Evolutionary conservation across 2,888 invertebrate genomes (phyloP).

Genomic region (Dusona sp.): DNA sequence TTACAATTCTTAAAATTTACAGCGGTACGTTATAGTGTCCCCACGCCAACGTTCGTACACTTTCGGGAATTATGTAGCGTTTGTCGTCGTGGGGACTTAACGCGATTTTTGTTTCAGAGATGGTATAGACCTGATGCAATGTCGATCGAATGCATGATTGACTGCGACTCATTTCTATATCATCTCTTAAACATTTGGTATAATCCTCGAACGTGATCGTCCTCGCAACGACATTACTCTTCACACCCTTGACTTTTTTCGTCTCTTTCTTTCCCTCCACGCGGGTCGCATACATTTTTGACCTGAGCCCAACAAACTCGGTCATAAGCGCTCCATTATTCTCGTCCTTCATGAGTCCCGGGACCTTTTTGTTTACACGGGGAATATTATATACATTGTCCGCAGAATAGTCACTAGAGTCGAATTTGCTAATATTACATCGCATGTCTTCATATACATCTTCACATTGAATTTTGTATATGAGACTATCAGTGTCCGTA

Average conservation of each 20-base stretch:
- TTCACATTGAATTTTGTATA: slow-evolving; percentile 75
- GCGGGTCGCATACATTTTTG: no score
- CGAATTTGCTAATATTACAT: slow-evolving; percentile 54
- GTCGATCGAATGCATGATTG: neutral
- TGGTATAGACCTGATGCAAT: no score
- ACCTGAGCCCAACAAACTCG: neutral
- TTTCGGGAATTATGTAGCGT: neutral
- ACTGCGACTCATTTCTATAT: no score
- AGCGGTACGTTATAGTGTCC: no score
- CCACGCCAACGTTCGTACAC: neutral
- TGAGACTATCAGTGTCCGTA: slow-evolving; percentile 77
- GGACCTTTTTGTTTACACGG: neutral
- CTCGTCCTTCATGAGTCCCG: no score
- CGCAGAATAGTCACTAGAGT: slow-evolving; percentile 13
- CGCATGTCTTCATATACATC: slow-evolving; percentile 78
- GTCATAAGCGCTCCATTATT: slow-evolving; percentile 8
- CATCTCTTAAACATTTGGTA: neutral
- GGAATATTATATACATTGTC: slow-evolving; percentile 23
- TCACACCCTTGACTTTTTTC: neutral
- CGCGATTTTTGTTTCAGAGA: no score
- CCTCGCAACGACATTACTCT: neutral
- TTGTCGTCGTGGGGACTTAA: no score
- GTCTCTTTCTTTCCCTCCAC: neutral
- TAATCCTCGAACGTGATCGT: neutral
- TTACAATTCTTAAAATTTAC: no score